A percentile compares a stretch with the other conserved stretches of the same genome.
Conservation (phyloP, 2,888 invertebrate genomes). For the Drosophila neotestacea region DNA sequence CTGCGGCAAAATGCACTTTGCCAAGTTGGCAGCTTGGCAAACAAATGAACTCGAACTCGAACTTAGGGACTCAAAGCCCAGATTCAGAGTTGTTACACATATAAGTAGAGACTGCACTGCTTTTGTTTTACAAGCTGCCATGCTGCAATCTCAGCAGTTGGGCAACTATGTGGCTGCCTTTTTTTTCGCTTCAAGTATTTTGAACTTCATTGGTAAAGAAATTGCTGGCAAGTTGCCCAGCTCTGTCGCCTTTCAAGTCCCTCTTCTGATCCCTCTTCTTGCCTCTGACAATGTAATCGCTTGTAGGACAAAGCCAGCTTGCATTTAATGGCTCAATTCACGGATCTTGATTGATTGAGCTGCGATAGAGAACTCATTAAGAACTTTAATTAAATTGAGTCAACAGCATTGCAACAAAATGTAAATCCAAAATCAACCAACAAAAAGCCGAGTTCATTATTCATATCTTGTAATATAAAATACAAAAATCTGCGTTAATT, state of each 20-base stretch:
- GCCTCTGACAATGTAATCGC: constrained; percentile 62
- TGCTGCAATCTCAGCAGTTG: constrained; percentile 59
- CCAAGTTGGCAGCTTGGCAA: constrained; percentile 71
- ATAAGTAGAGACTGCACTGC: constrained; percentile 26
- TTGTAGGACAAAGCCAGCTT: constrained; percentile 66
- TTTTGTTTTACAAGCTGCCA: constrained; percentile 51
- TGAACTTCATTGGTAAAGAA: constrained; percentile 64
- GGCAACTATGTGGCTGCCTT: constrained; percentile 43
- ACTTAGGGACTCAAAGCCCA: constrained; percentile 35
- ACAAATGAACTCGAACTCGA: constrained; percentile 72
- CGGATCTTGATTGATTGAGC: constrained; percentile 72
- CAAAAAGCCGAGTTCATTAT: constrained; percentile 60
- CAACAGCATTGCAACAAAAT: constrained; percentile 27
- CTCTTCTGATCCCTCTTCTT: not conserved
- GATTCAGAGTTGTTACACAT: constrained; percentile 30
- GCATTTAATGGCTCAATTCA: constrained; percentile 66
- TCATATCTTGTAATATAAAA: constrained; percentile 58
- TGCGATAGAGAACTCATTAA: constrained; percentile 77
- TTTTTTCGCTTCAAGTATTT: constrained; percentile 61
- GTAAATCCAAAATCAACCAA: constrained; percentile 14
- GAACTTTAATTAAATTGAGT: constrained; percentile 79
- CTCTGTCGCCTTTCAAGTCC: constrained; percentile 1
- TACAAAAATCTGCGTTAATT: constrained; percentile 24
- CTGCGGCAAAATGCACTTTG: constrained; percentile 74
- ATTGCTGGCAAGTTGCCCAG: constrained; percentile 62